Base-by-base conservation (phyloP, 2,797 vertebrate species). In the Arctocebus calabarensis region DNA sequence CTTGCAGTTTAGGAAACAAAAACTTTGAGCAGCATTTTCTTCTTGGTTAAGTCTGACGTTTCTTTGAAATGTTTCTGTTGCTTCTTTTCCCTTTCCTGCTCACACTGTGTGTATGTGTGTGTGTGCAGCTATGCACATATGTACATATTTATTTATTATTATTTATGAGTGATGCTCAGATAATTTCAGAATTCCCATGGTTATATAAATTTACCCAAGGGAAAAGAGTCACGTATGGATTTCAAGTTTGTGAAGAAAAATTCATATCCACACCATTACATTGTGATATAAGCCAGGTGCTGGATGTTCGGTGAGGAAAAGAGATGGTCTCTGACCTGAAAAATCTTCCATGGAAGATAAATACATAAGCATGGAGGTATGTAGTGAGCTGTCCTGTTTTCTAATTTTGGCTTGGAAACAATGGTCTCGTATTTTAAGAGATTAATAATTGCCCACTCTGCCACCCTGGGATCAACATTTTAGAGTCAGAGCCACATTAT, bases 201-300 rank as follows among this genome's bases (percentile, higher is more conserved):
- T 29, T 66, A 8, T 20, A 12, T 91, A 6, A 29, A 71, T 73
- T 95, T 79, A 87, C 20, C 9, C 57, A 77, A 1, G n/a, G 12
- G 34, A 55, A 59, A 82, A 52, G n/a, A 94, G 75, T 87, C 27
- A 17, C n/a, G 45, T 52, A 34, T 52, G 9, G 75, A 84, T 90
- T 84, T 92, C 29, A 37, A 83, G 66, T 82, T 43, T 91, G 27
- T 88, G 32, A 91, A 84, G 43, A 29, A 86, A 66, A 66, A 20
- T 25, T 32, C 27, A 48, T 16, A 64, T 78, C 4, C 40, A 62
- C 32, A 17, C 23, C 13, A 45, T 27, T 71, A 25, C 88, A 23
- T 79, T 22, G 22, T 59, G 16, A 59, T 25, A 81, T 52, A 78
- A 93, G 16, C 7, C 75, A 55, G 68, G n/a, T 73, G n/a, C 25